Percentiles rank a stretch among this genome's conserved stretches.
Evolutionary conservation across 1,140 invertebrate species (phyloP).

Genomic region (Lepidotrigona ventralis): DNA sequence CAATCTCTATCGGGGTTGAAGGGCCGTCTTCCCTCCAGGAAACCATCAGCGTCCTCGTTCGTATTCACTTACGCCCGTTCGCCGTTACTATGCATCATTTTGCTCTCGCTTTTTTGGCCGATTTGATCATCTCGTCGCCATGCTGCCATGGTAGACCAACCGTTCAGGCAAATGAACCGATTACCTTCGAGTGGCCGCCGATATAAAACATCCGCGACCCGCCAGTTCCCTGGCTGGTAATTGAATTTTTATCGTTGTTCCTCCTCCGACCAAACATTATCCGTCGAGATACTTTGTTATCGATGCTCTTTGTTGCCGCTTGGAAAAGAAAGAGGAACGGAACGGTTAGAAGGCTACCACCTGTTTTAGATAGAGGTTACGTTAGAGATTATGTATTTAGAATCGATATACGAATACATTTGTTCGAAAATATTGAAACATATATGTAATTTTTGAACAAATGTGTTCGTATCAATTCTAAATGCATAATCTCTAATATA

Average conservation of each 20-base stretch:
- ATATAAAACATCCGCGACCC: slow-evolving; percentile 7
- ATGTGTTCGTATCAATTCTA: too few species aligned
- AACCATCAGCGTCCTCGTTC: slow-evolving; percentile 44
- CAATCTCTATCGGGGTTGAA: slow-evolving; percentile 65
- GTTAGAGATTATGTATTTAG: background rate
- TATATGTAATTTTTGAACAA: too few species aligned
- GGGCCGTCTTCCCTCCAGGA: slow-evolving; percentile 46
- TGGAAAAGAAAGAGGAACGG: background rate
- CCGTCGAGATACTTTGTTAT: background rate
- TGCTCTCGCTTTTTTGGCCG: slow-evolving; percentile 32
- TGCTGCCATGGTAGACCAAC: background rate
- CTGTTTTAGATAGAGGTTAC: background rate
- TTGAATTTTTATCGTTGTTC: slow-evolving; percentile 10
- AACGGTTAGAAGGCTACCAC: background rate
- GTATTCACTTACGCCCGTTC: slow-evolving; percentile 55
- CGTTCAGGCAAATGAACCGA: slow-evolving; percentile 9
- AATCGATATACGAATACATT: background rate
- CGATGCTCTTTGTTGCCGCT: background rate
- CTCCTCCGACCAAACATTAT: too few species aligned
- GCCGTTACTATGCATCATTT: slow-evolving; percentile 39
- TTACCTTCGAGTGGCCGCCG: slow-evolving; percentile 1
- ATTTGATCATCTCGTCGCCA: slow-evolving; percentile 25
- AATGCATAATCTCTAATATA: too few species aligned
- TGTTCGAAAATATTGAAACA: background rate
- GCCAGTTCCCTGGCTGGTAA: background rate